Conservation (phyloP, 2,888 invertebrate species). For the Synergus itoensis region DNA sequence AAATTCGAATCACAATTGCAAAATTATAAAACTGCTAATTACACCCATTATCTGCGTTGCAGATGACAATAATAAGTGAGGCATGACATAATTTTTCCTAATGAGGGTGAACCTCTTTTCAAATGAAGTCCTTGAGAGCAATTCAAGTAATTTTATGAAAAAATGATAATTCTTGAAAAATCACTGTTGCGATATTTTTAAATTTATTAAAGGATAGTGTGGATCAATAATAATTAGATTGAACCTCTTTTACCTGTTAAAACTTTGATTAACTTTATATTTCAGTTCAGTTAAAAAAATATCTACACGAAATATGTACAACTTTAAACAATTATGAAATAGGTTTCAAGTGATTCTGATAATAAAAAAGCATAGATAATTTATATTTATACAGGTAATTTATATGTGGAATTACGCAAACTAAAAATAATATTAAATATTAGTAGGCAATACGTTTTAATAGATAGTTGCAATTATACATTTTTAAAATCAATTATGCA, state of each 20-base stretch:
- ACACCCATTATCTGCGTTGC: background rate
- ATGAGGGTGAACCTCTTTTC: background rate
- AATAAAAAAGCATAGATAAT: background rate
- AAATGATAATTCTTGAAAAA: background rate
- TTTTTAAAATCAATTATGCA: background rate
- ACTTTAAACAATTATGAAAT: background rate
- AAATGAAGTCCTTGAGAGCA: background rate
- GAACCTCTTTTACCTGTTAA: background rate
- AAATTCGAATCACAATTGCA: background rate
- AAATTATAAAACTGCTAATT: conserved; percentile 1
- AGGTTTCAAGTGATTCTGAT: background rate
- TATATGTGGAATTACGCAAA: background rate
- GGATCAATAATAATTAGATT: background rate
- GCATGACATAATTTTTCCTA: background rate
- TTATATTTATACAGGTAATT: background rate
- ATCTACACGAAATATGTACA: background rate
- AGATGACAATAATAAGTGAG: conserved; percentile 15
- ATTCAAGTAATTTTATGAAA: background rate
- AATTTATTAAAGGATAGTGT: background rate
- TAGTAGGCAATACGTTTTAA: background rate
- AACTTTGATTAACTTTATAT: background rate
- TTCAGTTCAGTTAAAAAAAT: background rate
- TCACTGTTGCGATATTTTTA: background rate
- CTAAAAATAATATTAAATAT: background rate
- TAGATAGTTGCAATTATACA: background rate